Base-by-base conservation (phyloP, 2,113 vertebrate species). In the Acrocephalus kingi region DNA sequence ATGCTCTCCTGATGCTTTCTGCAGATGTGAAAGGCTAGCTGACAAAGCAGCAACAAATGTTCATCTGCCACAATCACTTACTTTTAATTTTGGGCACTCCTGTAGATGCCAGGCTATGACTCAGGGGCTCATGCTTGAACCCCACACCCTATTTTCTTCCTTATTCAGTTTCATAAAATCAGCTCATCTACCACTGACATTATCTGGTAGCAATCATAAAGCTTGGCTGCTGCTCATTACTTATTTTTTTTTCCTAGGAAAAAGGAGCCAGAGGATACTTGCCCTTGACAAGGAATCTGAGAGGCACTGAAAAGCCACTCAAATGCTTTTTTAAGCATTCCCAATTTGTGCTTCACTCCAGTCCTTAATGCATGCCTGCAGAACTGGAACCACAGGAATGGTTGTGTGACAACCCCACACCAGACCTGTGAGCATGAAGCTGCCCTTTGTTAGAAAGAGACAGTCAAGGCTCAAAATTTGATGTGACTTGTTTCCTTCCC, bases 181-280 rank as follows among this genome's bases (percentile, higher is more conserved):
- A 6, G 58, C 48, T 88, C 64, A 51, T 84, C 84, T 68, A 64
- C 67, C 13, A 22, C 35, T 72, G 52, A 43, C 2, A 7, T 81
- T 69, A 80, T 41, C 66, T 94, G 87, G 76, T 52, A 96, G 64
- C 76, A 91, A 75, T 73, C 73, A 85, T 4, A 59, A 94, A 55
- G 56, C 61, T 71, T 79, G 55, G 56, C 37, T 45, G 12, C 24
- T 80, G 39, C 41, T 85, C 45, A 67, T 46, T 48, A 45, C 16
- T 27, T 68, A 13, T 39, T 58, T n/a, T 73, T n/a, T 73, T 72
- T 78, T 30, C 69, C 72, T 41, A n/a, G 33, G 24, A 86, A 84
- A 67, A 77, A 46, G 51, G n/a, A 90, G 51, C 18, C 30, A 92
- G 51, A 76, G 0, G 2, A 82, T 43, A 66, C 8, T 17, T n/a